Evolutionary conservation across 2,888 invertebrate species (phyloP).

Genomic region (Aphodius granarius): DNA sequence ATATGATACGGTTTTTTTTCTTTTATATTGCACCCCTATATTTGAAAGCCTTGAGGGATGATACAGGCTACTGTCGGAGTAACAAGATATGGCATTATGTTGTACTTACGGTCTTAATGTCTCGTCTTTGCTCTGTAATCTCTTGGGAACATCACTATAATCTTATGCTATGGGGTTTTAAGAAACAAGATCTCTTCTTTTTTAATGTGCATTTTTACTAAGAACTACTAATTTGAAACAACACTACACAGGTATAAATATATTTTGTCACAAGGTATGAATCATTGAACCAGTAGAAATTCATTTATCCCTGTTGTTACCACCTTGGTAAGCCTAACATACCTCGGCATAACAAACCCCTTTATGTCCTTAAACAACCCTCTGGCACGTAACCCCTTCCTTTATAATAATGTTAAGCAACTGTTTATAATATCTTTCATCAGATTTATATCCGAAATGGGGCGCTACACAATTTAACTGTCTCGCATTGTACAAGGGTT

Average conservation of each 20-base stretch:
- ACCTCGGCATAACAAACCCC: constrained; percentile 22
- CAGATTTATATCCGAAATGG: constrained; percentile 1
- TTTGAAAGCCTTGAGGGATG: background rate
- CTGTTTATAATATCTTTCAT: constrained; percentile 14
- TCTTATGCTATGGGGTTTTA: background rate
- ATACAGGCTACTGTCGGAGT: constrained; percentile 24
- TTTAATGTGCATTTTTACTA: too few species aligned
- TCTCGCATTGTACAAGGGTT: background rate
- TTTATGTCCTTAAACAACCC: constrained; percentile 7
- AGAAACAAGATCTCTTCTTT: background rate
- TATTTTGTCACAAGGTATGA: too few species aligned
- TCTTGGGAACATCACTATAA: constrained; percentile 27
- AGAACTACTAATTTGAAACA: too few species aligned
- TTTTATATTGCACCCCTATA: background rate
- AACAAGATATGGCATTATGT: constrained; percentile 38
- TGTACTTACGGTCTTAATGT: constrained; percentile 36
- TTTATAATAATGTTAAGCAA: constrained; percentile 1
- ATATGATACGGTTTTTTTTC: background rate
- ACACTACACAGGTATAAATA: too few species aligned
- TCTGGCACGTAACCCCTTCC: background rate
- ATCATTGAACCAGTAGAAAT: constrained; percentile 19
- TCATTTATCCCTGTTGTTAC: constrained; percentile 36
- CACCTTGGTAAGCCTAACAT: constrained; percentile 38
- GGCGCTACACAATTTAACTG: background rate
- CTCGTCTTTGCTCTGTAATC: constrained; percentile 35